phyloP scores from a whole-genome alignment of 1,140 invertebrate genomes.

The Holotrichia oblita region DNA sequence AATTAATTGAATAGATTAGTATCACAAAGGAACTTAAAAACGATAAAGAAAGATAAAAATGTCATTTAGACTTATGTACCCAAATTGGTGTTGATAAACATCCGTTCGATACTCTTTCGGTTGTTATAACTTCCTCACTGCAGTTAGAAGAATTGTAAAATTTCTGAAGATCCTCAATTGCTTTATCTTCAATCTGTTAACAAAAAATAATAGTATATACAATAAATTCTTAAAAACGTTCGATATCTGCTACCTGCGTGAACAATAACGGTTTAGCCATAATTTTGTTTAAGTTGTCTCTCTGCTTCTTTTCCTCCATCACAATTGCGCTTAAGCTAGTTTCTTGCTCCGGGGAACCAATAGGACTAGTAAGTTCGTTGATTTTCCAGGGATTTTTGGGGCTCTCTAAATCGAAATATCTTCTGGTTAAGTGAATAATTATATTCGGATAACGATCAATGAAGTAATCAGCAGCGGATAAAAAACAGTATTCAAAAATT shows the following conservation, averaged over 20 bases:
- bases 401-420: constrained; percentile 48
- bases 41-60: background rate
- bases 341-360: constrained; percentile 44
- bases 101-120: constrained; percentile 64
- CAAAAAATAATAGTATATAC: background rate
- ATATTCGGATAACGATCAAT: no score
- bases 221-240: background rate
- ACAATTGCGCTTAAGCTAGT: constrained; percentile 67
- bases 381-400: constrained; percentile 61
- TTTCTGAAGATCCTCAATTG: constrained; percentile 73
- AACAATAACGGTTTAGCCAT: constrained; percentile 70
- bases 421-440: no score
- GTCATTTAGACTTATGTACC: constrained; percentile 60
- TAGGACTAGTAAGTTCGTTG: constrained; percentile 45
- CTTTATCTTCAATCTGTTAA: constrained; percentile 53
- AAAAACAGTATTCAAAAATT: no score
- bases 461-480: no score
- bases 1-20: constrained; percentile 31
- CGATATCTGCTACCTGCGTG: constrained; percentile 68
- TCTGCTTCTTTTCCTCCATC: constrained; percentile 69
- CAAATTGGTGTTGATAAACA: constrained; percentile 68
- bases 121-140: constrained; percentile 71
- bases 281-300: constrained; percentile 68
- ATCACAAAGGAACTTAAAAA: constrained; percentile 33
- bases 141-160: constrained; percentile 71